Conservation (phyloP, 2,113 vertebrate species). For the Tichodroma muraria region DNA sequence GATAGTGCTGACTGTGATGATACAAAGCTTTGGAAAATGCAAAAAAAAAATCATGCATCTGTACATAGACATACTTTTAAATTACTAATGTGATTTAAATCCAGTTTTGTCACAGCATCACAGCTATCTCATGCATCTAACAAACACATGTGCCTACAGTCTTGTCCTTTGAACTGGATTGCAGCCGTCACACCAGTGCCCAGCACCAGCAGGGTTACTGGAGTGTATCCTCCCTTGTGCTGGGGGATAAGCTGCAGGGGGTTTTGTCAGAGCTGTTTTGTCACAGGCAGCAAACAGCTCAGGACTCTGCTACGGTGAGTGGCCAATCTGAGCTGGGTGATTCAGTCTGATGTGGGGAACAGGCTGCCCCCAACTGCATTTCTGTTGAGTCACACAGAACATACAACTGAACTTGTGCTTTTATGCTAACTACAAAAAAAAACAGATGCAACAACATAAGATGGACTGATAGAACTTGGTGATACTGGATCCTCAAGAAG, state of each 20-base stretch:
- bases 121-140: neutral
- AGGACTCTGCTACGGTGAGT: neutral
- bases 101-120: neutral
- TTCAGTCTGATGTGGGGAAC: neutral
- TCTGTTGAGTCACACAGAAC: neutral
- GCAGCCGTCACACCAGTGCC: neutral
- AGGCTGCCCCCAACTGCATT: neutral
- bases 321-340: neutral
- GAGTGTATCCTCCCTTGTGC: neutral
- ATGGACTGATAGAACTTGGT: neutral
- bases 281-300: neutral
- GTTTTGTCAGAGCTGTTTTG: neutral
- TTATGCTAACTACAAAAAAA: neutral
- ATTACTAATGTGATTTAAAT: neutral
- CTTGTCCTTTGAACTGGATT: neutral
- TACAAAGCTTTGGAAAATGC: neutral
- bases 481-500: neutral
- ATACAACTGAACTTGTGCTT: neutral
- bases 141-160: neutral
- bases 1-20: rapidly evolving
- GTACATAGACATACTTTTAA: neutral
- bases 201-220: neutral
- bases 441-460: neutral
- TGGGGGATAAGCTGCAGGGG: neutral
- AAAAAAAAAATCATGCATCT: neutral